These are phyloP conservation scores for Eilema griseolum DNA, from an alignment of 2,888 invertebrate genomes.

Conservation along the genomic window DNA sequence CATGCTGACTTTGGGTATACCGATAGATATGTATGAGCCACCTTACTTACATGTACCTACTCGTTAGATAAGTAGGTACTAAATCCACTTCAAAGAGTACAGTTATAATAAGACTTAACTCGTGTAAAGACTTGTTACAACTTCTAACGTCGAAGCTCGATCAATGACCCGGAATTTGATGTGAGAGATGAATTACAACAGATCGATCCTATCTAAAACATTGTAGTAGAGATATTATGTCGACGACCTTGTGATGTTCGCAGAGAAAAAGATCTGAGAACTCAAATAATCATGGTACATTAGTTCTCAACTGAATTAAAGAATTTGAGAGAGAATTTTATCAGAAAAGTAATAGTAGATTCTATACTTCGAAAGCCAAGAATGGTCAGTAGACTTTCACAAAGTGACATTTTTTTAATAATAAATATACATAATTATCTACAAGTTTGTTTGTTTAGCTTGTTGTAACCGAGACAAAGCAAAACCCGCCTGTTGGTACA, in stretches of 20 bases:
- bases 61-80: slow-evolving; percentile 34
- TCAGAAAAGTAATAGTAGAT: not conserved
- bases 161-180: slow-evolving; percentile 73
- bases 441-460: too few relatives aligned
- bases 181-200: slow-evolving; percentile 22
- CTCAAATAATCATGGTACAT: not conserved
- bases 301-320: not conserved
- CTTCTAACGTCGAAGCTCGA: slow-evolving; percentile 51
- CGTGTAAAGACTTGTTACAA: slow-evolving; percentile 51
- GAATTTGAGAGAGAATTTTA: not conserved
- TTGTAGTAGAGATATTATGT: not conserved
- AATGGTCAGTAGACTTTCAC: too few relatives aligned
- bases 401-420: too few relatives aligned
- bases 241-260: not conserved
- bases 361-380: not conserved
- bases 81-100: slow-evolving; percentile 28
- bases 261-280: too few relatives aligned
- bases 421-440: too few relatives aligned
- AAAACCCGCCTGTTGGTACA: too few relatives aligned
- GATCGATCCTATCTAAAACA: slow-evolving; percentile 6
- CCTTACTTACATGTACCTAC: slow-evolving; percentile 5
- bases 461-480: too few relatives aligned
- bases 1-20: slow-evolving; percentile 50
- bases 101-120: slow-evolving; percentile 25
- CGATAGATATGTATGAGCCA: slow-evolving; percentile 46